These are phyloP conservation scores for Dolichotis patagonum DNA, from an alignment of 2,113 vertebrate species.

Conservation along the genomic window DNA sequence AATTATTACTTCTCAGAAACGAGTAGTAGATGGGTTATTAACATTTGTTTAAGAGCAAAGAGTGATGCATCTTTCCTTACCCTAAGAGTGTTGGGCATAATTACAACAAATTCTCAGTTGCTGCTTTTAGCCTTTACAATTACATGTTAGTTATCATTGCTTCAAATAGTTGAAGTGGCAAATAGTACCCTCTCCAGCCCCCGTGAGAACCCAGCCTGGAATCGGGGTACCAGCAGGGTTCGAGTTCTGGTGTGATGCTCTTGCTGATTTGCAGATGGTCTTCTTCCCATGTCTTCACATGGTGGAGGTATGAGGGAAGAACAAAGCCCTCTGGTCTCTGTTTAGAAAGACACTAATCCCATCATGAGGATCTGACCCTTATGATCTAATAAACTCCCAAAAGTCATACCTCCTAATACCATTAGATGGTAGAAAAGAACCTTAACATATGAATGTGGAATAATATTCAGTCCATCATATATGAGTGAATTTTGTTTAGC, in stretches of 20 bases:
- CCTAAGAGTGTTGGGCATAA: not conserved
- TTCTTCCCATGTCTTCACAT: not conserved
- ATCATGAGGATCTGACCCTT: too few species aligned
- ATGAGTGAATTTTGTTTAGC: not conserved
- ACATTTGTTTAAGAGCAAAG: not conserved
- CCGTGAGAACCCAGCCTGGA: not conserved
- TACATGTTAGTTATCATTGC: not conserved
- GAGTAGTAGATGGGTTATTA: not conserved
- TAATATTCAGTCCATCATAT: not conserved
- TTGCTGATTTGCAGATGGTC: not conserved
- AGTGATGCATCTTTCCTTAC: not conserved
- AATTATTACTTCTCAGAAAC: not conserved
- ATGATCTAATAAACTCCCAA: not conserved
- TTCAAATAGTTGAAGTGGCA: not conserved
- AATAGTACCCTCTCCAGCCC: not conserved
- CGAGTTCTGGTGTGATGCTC: not conserved
- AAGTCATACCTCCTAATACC: not conserved
- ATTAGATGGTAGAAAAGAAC: not conserved
- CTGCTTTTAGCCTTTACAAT: not conserved
- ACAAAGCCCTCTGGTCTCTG: not conserved
- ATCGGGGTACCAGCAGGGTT: not conserved
- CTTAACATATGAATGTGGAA: not conserved
- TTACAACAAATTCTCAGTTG: not conserved
- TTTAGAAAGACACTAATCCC: not conserved
- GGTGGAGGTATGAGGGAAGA: not conserved